Percentiles rank a stretch among this genome's conserved stretches.
These are phyloP conservation scores for Electrophaes corylata DNA, from an alignment of 2,888 invertebrate species.

Conservation along the genomic window DNA sequence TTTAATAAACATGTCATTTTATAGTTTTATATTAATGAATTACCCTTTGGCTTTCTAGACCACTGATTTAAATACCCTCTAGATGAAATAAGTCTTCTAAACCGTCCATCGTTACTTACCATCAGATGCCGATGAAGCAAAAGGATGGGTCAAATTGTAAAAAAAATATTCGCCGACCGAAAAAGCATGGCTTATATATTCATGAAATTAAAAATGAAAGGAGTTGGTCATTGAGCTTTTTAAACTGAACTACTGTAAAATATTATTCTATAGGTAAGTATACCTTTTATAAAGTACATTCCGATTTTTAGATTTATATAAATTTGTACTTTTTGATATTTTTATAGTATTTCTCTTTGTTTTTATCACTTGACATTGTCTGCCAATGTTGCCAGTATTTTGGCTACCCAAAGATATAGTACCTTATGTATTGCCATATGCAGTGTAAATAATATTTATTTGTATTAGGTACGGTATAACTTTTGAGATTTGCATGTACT, in stretches of 20 bases:
- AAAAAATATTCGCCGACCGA: too few species aligned
- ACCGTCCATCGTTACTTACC: too few species aligned
- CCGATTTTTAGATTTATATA: not conserved
- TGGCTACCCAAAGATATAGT: conserved; percentile 70
- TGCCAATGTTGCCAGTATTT: conserved; percentile 22
- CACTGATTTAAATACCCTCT: too few species aligned
- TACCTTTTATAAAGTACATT: not conserved
- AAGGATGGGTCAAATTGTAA: too few species aligned
- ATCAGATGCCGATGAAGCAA: too few species aligned
- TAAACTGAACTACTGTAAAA: not conserved
- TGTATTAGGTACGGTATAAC: conserved; percentile 39
- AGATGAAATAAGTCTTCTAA: too few species aligned
- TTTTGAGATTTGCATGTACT: conserved; percentile 28
- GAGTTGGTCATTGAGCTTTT: too few species aligned
- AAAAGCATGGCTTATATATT: too few species aligned
- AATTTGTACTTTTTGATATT: not conserved
- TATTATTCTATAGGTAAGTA: not conserved
- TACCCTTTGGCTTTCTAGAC: too few species aligned
- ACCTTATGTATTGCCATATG: conserved; percentile 66
- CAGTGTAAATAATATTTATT: conserved; percentile 68
- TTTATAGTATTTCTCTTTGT: not conserved
- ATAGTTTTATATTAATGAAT: too few species aligned
- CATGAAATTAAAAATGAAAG: too few species aligned
- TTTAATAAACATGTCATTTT: too few species aligned
- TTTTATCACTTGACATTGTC: conserved; percentile 21